Percentiles rank a stretch among this genome's conserved stretches.
Conservation (phyloP, 2,888 invertebrate genomes). For the Clistopyga incitator region DNA sequence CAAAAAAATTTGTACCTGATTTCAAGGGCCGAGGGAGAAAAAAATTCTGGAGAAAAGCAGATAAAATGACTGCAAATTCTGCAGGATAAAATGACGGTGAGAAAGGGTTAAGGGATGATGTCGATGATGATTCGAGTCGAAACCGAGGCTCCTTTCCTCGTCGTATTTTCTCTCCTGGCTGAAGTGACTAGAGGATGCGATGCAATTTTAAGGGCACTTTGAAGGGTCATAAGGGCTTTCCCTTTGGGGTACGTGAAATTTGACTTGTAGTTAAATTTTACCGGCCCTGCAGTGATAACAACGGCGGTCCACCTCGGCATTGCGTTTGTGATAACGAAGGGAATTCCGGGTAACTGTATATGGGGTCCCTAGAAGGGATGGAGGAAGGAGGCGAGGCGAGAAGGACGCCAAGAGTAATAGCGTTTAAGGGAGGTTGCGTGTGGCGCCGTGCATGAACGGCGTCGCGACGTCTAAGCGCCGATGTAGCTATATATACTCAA, state of each 20-base stretch:
- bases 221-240: too few species aligned
- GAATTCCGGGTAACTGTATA: conserved; percentile 48
- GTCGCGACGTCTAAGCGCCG: conserved; percentile 82
- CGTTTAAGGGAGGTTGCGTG: conserved; percentile 81
- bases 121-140: conserved; percentile 9
- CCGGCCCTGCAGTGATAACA: too few species aligned
- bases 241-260: conserved; percentile 58
- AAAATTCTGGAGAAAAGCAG: too few species aligned
- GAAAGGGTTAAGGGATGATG: conserved; percentile 4
- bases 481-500: conserved; percentile 56
- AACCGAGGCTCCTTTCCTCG: background rate
- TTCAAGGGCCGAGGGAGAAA: too few species aligned
- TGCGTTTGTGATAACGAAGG: conserved; percentile 54
- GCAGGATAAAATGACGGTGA: background rate
- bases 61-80: too few species aligned
- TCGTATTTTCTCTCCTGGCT: conserved; percentile 30
- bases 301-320: conserved; percentile 11
- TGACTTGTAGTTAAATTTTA: conserved; percentile 53
- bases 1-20: too few species aligned
- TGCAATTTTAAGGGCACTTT: conserved; percentile 41
- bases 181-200: conserved; percentile 37
- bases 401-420: conserved; percentile 73
- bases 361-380: conserved; percentile 21
- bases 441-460: conserved; percentile 81
- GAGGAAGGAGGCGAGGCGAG: conserved; percentile 27